Conservation (phyloP, 2,888 invertebrate species). For the Anodontia alba region DNA sequence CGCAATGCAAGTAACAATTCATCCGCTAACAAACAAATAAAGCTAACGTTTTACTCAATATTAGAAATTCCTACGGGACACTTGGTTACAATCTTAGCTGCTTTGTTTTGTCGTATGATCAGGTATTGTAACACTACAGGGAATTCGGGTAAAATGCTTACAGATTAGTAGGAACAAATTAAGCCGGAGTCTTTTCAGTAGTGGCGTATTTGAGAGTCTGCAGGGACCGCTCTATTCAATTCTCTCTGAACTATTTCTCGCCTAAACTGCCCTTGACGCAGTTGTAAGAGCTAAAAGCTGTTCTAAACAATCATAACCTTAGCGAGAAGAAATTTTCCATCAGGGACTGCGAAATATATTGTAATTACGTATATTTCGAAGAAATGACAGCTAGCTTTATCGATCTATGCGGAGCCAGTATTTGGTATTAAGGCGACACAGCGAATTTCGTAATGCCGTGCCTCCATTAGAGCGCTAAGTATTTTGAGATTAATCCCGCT, state of each 20-base stretch:
- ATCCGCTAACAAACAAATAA: conserved; percentile 59
- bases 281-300: conserved; percentile 29
- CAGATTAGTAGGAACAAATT: conserved; percentile 60
- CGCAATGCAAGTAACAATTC: conserved; percentile 14
- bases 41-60: conserved; percentile 61
- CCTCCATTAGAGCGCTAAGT: conserved; percentile 10
- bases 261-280: conserved; percentile 35
- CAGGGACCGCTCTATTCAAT: conserved; percentile 51
- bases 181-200: conserved; percentile 40
- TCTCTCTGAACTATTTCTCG: conserved; percentile 44
- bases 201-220: conserved; percentile 44
- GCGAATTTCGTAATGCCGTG: conserved; percentile 7
- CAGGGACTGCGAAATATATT: conserved; percentile 26
- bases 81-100: conserved; percentile 43
- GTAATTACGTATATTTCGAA: conserved; percentile 54
- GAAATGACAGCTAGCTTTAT: conserved; percentile 37
- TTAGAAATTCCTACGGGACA: conserved; percentile 52
- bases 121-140: conserved; percentile 53
- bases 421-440: conserved; percentile 14
- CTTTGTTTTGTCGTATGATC: conserved; percentile 54
- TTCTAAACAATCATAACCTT: conserved; percentile 38
- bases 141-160: conserved; percentile 53
- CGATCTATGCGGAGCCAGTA: conserved; percentile 33
- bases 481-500: conserved; percentile 15
- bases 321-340: conserved; percentile 38